Evolutionary conservation across 37 sponge, comb jelly and placozoan genomes (phyloP), one percentile per base, ranked within the genome.

Genomic region (Beroe ovata): DNA sequence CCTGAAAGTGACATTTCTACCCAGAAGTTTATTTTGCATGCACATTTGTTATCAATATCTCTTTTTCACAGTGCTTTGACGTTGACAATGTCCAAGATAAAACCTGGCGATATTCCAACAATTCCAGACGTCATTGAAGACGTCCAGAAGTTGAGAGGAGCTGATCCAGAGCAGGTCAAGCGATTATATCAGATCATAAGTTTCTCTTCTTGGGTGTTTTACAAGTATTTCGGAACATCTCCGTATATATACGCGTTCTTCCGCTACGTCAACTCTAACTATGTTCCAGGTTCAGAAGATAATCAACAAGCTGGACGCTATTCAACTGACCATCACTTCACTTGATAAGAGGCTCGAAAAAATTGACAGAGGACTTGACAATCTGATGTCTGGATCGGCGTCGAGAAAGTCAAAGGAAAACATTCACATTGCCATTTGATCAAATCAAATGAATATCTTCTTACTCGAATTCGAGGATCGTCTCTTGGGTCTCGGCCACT

Each of bases 51-150:
- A n/a, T n/a, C n/a, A n/a, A n/a, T n/a, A n/a, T n/a, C n/a, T n/a
- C n/a, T n/a, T n/a, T n/a, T n/a, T n/a, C n/a, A n/a, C 69, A 66
- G 69, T 66, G 69, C 69, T 19, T 33, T 66, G 30, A 66, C 69
- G 1, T 30, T 66, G 36, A 66, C 69, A 14, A 66, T 66, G 30
- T 30, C 25, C 32, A 66, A 66, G 69, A 66, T 66, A 66, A 66
- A 66, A 37, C 69, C 69, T 1, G 69, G 69, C 8, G 69, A 66
- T 66, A 66, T 66, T 18, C 69, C 69, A 4, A 29, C 69, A 18
- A 29, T 66, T 66, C 69, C 69, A 2, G 69, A 66, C 32, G 34
- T 66, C 30, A 66, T 66, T 18, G 69, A 66, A 1, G 69, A 66
- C 34, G 29, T 66, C 36, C 69, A 33, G 16, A 29, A 8, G 1